Percentiles rank a stretch among this genome's conserved stretches.
Evolutionary conservation across 2,113 vertebrate genomes (phyloP).

Genomic region (Gambusia affinis): DNA sequence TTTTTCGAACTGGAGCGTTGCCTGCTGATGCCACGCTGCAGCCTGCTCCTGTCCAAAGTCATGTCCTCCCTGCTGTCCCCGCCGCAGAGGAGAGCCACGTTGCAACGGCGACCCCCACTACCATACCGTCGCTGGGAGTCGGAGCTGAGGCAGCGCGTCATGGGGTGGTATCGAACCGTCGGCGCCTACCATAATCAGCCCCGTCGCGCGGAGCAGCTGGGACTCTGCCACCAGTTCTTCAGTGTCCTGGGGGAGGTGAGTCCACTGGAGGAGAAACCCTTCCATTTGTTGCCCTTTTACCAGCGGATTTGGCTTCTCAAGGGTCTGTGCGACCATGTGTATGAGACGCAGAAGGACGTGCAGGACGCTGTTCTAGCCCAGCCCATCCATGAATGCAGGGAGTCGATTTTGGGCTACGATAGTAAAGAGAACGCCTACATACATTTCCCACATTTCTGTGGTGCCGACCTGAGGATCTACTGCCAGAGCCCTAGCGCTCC

Average conservation of each 20-base stretch:
- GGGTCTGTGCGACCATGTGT: constrained; percentile 94
- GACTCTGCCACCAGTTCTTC: constrained; percentile 93
- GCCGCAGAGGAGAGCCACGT: constrained; percentile 86
- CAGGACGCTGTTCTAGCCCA: constrained; percentile 94
- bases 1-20: constrained; percentile 97
- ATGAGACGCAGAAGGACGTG: constrained; percentile 95
- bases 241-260: constrained; percentile 87
- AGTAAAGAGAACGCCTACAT: constrained; percentile 92
- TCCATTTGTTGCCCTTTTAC: constrained; percentile 91
- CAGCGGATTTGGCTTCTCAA: constrained; percentile 96
- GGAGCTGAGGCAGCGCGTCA: constrained; percentile 88
- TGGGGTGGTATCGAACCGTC: constrained; percentile 89
- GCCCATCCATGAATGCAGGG: constrained; percentile 97
- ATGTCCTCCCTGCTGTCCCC: constrained; percentile 95
- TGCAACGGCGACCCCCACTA: constrained; percentile 89
- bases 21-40: constrained; percentile 96
- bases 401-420: constrained; percentile 98
- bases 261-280: constrained; percentile 89
- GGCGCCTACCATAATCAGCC: constrained; percentile 85
- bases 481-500: constrained; percentile 90
- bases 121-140: constrained; percentile 93
- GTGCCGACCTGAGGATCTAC: constrained; percentile 95
- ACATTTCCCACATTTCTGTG: constrained; percentile 98
- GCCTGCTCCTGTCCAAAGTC: constrained; percentile 91
- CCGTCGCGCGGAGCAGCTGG: constrained; percentile 88